phyloP scores from a whole-genome alignment of 2,797 vertebrate genomes.

The Schizopygopsis malacanthus region DNA sequence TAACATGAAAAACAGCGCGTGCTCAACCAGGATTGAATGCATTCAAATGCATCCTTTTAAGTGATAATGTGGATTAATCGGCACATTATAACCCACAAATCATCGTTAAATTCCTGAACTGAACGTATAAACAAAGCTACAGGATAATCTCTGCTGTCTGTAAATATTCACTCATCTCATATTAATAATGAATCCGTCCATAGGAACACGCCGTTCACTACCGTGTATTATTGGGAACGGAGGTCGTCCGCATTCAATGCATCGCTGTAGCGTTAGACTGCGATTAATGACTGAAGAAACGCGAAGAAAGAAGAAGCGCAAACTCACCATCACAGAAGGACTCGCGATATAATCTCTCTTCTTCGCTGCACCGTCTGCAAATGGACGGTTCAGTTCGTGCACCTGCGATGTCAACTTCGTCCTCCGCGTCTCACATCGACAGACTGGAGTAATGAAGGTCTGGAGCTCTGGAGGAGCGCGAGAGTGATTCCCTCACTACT shows the following conservation, averaged over 20 bases:
- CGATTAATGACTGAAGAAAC: constrained; percentile 29
- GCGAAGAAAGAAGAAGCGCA: neutral
- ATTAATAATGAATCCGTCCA: neutral
- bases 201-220: neutral
- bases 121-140: neutral
- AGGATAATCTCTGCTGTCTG: neutral
- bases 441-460: constrained; percentile 21
- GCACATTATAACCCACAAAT: neutral
- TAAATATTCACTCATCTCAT: neutral
- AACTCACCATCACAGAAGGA: constrained; percentile 34
- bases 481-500: constrained; percentile 24
- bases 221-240: neutral
- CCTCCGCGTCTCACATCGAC: neutral
- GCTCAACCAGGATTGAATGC: neutral
- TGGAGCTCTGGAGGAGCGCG: constrained; percentile 13
- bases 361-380: neutral
- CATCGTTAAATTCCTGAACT: neutral
- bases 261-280: too few relatives aligned
- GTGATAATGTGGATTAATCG: neutral
- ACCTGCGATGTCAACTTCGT: constrained; percentile 39
- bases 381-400: constrained; percentile 6
- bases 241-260: neutral
- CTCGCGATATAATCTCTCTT: constrained; percentile 9
- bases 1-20: neutral
- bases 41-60: neutral